Percentiles rank a stretch among this genome's conserved stretches.
phyloP scores from a whole-genome alignment of 2,888 invertebrate species.

The Apamea sordens region DNA sequence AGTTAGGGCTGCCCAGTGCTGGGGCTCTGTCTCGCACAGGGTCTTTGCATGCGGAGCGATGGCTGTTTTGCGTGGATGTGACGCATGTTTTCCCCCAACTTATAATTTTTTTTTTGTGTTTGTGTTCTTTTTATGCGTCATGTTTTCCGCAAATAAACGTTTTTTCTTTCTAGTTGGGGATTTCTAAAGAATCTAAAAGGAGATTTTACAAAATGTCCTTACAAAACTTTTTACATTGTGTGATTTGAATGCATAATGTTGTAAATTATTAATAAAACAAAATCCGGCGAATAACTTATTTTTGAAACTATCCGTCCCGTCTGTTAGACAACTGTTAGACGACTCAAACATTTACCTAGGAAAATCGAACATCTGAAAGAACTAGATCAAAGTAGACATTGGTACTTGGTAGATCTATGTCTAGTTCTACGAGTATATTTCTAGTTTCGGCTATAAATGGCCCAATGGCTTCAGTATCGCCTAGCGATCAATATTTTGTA shows the following conservation, averaged over 20 bases:
- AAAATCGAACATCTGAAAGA: not conserved
- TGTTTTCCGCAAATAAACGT: too few relatives aligned
- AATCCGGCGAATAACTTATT: not conserved
- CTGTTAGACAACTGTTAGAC: too few relatives aligned
- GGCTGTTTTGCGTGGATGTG: too few relatives aligned
- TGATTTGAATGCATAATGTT: not conserved
- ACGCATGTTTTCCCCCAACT: too few relatives aligned
- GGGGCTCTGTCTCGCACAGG: too few relatives aligned
- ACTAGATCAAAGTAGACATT: not conserved
- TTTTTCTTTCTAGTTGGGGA: too few relatives aligned
- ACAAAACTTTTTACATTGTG: too few relatives aligned
- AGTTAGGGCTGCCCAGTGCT: too few relatives aligned
- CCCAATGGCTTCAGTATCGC: not conserved
- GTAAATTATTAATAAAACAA: not conserved
- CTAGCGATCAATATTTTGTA: not conserved
- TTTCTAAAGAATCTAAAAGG: not conserved
- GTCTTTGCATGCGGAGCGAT: too few relatives aligned
- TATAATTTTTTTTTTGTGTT: too few relatives aligned
- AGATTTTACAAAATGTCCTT: not conserved
- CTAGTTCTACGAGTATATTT: not conserved
- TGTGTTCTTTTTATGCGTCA: too few relatives aligned
- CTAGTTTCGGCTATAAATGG: not conserved
- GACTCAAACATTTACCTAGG: not conserved
- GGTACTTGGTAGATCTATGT: not conserved
- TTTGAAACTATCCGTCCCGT: not conserved